Evolutionary conservation across 2,888 invertebrate species (phyloP), one percentile per base, ranked within the genome.

Genomic region (Ramazzottius varieornatus): DNA sequence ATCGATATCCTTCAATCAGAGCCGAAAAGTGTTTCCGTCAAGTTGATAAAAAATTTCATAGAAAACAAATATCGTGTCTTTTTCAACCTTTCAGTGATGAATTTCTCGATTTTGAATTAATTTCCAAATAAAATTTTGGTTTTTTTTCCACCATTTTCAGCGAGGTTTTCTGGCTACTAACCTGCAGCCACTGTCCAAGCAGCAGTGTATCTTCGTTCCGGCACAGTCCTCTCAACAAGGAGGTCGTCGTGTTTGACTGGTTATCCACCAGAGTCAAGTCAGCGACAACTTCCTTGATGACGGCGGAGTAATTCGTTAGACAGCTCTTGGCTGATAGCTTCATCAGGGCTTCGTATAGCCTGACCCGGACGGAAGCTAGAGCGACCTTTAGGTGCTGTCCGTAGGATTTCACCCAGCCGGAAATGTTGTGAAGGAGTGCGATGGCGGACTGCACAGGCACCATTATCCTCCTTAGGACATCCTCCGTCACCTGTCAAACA

Each of bases 181-280:
- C 54, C n/a, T 65, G 65, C 46, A 93, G 81, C 88, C 92, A 92
- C 65, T 90, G 89, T 16, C 92, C 92, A 40, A 94, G 79, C 66
- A 96, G 84, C 54, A 92, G 87, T 0, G 90, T 88, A 76, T 89
- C 88, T 72, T 88, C 87, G 4, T 85, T 84, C 73, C 88, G 87
- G 71, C 90, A 90, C 67, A 88, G 82, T n/a, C 83, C 81, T 64
- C 86, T 80, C 68, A 89, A 78, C 68, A 86, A 81, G 0, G 90
- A 90, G 32, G 85, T 89, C 0, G 89, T 87, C 1, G 91, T 92
- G 70, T 88, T 88, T 16, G 90, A 88, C 32, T 86, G 85, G 74
- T 92, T 91, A 74, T 96, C 96, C 0, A 91, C 86, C 24, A 93
- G 78, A 0, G 93, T 94, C 71, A 96, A 86, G 76, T 96, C 96